Evolutionary conservation across 2,888 invertebrate species (phyloP).

Genomic region (Synanthedon andrenaeformis): DNA sequence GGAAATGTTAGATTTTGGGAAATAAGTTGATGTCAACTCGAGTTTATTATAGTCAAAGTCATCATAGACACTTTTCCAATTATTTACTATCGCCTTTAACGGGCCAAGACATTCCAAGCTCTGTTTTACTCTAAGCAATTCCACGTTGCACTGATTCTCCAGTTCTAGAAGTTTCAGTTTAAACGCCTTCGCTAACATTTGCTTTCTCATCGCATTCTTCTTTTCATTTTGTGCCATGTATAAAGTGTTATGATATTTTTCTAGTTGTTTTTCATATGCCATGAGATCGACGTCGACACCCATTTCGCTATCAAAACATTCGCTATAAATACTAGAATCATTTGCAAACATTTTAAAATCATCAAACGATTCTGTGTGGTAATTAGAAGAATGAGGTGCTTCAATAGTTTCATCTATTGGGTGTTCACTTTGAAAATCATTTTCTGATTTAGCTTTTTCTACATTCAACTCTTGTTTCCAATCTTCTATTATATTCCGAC

Average conservation of each 20-base stretch:
- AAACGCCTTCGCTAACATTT: conserved; percentile 60
- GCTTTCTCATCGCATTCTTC: conserved; percentile 55
- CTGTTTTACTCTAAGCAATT: conserved; percentile 54
- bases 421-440: conserved; percentile 14
- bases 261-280: conserved; percentile 57
- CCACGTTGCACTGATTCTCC: conserved; percentile 62
- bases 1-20: conserved; percentile 20
- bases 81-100: conserved; percentile 45
- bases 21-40: conserved; percentile 42
- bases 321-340: conserved; percentile 24
- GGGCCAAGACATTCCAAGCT: conserved; percentile 59
- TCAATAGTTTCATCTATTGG: conserved; percentile 1
- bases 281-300: conserved; percentile 48
- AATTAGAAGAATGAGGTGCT: conserved; percentile 4
- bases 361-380: conserved; percentile 13
- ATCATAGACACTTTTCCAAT: conserved; percentile 41
- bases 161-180: conserved; percentile 54
- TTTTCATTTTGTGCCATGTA: conserved; percentile 59
- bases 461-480: conserved; percentile 46
- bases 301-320: conserved; percentile 40
- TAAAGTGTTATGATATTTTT: conserved; percentile 55
- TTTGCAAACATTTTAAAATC: conserved; percentile 10
- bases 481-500: conserved; percentile 47
- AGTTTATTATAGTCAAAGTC: conserved; percentile 38
- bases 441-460: conserved; percentile 46